phyloP scores from a whole-genome alignment of 2,888 invertebrate genomes.

The Watsonalla binaria region DNA sequence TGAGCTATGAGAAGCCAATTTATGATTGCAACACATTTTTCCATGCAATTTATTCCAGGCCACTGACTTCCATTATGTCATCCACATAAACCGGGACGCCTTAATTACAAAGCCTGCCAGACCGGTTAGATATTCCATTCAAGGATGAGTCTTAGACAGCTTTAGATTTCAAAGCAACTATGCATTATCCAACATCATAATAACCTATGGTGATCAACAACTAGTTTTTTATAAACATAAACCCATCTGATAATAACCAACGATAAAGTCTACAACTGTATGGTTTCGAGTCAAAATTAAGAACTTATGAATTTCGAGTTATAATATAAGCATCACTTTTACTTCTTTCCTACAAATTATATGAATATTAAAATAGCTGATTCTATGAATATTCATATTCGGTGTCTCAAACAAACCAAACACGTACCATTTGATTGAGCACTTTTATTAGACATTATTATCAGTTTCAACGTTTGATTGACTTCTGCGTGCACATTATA shows the following conservation, averaged over 20 bases:
- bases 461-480: slow-evolving; percentile 20
- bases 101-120: background rate
- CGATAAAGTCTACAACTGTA: too few relatives aligned
- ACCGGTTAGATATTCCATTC: background rate
- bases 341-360: slow-evolving; percentile 7
- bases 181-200: background rate
- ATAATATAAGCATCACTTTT: slow-evolving; percentile 6
- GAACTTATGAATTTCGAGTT: background rate
- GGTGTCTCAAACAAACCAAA: slow-evolving; percentile 8
- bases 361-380: slow-evolving; percentile 19
- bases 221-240: too few relatives aligned
- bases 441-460: slow-evolving; percentile 20
- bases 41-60: slow-evolving; percentile 9
- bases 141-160: background rate
- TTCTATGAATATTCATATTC: slow-evolving; percentile 2
- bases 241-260: too few relatives aligned
- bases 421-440: slow-evolving; percentile 10
- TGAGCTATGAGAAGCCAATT: slow-evolving; percentile 7
- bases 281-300: too few relatives aligned
- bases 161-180: too few relatives aligned
- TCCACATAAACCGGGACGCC: background rate
- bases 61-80: slow-evolving; percentile 5
- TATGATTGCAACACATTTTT: slow-evolving; percentile 10
- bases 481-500: slow-evolving; percentile 18
- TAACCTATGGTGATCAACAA: background rate